Evolutionary conservation across 2,113 vertebrate species (phyloP).

Genomic region (Aphelocoma coerulescens): DNA sequence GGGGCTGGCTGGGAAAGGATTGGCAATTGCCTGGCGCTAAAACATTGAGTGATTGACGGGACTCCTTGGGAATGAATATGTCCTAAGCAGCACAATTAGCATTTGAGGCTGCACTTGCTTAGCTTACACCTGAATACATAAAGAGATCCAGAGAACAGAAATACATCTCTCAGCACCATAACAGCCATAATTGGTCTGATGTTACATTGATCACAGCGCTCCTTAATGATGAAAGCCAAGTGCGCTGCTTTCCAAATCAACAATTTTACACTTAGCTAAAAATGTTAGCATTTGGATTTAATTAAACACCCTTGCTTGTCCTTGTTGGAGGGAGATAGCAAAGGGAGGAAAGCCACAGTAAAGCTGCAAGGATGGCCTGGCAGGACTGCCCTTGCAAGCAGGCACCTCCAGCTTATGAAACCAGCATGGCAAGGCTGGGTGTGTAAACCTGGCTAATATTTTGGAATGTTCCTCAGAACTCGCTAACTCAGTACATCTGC

Average conservation of each 20-base stretch:
- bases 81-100: neutral
- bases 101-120: neutral
- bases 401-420: neutral
- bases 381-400: neutral
- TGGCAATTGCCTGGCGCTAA: neutral
- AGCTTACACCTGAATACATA: neutral
- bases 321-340: neutral
- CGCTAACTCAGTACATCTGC: neutral
- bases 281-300: constrained; percentile 14
- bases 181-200: neutral
- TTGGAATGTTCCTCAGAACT: neutral
- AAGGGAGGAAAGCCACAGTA: neutral
- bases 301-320: neutral
- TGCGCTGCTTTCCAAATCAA: neutral
- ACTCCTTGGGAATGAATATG: neutral
- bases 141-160: neutral
- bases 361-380: neutral
- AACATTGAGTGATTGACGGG: neutral
- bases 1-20: neutral
- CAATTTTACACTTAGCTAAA: constrained; percentile 32
- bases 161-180: neutral
- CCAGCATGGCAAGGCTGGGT: neutral
- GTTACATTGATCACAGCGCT: neutral
- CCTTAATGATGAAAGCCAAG: constrained; percentile 25
- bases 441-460: neutral